These are phyloP conservation scores for Ophioninae sp. DNA, from an alignment of 2,888 invertebrate species.

Conservation along the genomic window DNA sequence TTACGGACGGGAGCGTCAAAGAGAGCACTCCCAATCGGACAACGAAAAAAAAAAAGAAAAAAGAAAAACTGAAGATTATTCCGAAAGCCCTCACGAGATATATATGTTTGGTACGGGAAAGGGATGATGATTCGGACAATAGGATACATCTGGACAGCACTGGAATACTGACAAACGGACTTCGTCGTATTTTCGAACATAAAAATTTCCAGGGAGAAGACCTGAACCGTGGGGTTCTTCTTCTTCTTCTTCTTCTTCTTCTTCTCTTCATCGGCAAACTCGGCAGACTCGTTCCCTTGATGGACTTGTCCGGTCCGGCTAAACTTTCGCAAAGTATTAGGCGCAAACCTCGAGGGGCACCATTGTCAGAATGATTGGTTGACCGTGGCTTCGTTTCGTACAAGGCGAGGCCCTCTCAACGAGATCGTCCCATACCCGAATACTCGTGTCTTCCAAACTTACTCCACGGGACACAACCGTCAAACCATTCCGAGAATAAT, in stretches of 20 bases:
- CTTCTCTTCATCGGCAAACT: background rate
- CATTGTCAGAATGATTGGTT: conserved; percentile 26
- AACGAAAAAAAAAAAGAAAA: conserved; percentile 10
- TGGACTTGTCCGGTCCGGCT: conserved; percentile 22
- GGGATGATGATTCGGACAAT: background rate
- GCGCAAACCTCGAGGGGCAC: background rate
- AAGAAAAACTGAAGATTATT: too few species aligned
- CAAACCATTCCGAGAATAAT: conserved; percentile 37
- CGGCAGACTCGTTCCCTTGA: conserved; percentile 12
- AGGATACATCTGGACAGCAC: background rate
- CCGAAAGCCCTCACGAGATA: conserved; percentile 5
- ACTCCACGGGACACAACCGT: background rate
- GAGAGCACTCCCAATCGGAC: conserved; percentile 5
- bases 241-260: background rate
- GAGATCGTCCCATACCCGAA: conserved; percentile 28
- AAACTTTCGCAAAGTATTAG: conserved; percentile 10
- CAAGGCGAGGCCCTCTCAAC: background rate
- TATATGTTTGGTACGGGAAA: background rate
- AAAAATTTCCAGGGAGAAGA: conserved; percentile 30
- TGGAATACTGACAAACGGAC: conserved; percentile 25
- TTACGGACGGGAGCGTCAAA: background rate
- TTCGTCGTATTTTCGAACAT: conserved; percentile 15
- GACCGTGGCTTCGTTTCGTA: conserved; percentile 10
- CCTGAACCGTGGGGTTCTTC: background rate
- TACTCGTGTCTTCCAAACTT: conserved; percentile 13